Evolutionary conservation across 2,113 vertebrate genomes (phyloP).

Genomic region (Penelope pileata): DNA sequence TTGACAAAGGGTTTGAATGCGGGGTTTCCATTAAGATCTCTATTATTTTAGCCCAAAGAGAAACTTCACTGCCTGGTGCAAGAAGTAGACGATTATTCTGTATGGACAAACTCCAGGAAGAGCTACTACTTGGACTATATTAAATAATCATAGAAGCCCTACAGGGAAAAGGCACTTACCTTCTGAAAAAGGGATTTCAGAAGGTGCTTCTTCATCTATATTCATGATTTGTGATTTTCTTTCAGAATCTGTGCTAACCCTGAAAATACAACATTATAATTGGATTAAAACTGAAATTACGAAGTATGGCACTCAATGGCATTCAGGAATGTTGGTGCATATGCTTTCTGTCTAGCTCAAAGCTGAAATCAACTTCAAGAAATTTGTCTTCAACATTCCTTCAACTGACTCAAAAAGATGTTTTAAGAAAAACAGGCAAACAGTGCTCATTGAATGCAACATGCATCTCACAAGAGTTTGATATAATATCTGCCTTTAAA

Average conservation of each 20-base stretch:
- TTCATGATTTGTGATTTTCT: neutral
- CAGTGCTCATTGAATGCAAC: neutral
- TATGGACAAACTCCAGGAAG: neutral
- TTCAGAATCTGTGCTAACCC: neutral
- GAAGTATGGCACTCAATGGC: neutral
- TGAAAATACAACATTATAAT: neutral
- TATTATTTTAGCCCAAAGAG: neutral
- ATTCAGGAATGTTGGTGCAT: neutral
- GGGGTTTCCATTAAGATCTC: neutral
- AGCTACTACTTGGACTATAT: neutral
- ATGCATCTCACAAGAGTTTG: neutral
- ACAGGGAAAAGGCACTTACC: neutral
- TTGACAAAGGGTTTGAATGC: neutral
- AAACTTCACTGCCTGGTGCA: neutral
- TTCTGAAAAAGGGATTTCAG: neutral
- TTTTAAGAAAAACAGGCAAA: neutral
- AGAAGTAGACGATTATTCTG: neutral
- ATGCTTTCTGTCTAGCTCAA: neutral
- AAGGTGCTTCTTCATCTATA: neutral
- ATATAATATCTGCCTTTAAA: neutral
- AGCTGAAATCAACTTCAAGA: too few species aligned
- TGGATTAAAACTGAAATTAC: neutral
- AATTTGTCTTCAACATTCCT: neutral
- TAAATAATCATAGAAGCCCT: neutral
- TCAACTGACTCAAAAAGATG: neutral